A percentile compares a stretch with the other conserved stretches of the same genome.
Conservation (phyloP, 2,888 invertebrate genomes). For the Plagodis dolabraria region DNA sequence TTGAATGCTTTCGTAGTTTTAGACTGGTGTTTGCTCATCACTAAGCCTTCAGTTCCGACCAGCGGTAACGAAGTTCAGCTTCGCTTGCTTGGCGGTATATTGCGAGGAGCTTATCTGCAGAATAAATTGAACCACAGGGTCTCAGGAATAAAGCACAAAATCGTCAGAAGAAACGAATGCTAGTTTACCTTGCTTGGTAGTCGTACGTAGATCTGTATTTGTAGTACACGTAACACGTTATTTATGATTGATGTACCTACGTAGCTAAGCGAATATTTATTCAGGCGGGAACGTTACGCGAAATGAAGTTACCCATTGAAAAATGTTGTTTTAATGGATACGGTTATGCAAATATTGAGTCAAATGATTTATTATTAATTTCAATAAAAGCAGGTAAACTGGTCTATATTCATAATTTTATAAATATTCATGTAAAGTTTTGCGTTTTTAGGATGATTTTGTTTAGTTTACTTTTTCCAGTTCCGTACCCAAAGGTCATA, state of each 20-base stretch:
- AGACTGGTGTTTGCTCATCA: conserved; percentile 29
- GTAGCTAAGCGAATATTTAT: conserved; percentile 36
- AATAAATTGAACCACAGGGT: conserved; percentile 1
- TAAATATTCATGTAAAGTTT: too few relatives aligned
- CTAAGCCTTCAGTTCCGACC: conserved; percentile 27
- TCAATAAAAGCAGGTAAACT: too few relatives aligned
- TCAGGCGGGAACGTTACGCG: conserved; percentile 28
- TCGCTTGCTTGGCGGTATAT: conserved; percentile 18
- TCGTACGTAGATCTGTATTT: conserved; percentile 14
- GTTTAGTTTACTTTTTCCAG: too few relatives aligned
- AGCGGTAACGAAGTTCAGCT: conserved; percentile 31
- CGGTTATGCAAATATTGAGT: conserved; percentile 12
- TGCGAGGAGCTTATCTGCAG: background rate
- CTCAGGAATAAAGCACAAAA: background rate
- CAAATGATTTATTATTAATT: conserved; percentile 7
- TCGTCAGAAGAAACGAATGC: background rate
- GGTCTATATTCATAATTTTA: too few relatives aligned
- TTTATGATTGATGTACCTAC: conserved; percentile 47
- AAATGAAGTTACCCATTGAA: conserved; percentile 37
- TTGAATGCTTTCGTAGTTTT: conserved; percentile 17
- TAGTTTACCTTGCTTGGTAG: conserved; percentile 25
- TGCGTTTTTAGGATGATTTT: too few relatives aligned
- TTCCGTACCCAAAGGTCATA: too few relatives aligned
- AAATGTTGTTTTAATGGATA: conserved; percentile 35
- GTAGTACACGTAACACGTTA: conserved; percentile 28